These are phyloP conservation scores for Myrmophylax atrothorax DNA, from an alignment of 2,113 vertebrate genomes.

Conservation along the genomic window DNA sequence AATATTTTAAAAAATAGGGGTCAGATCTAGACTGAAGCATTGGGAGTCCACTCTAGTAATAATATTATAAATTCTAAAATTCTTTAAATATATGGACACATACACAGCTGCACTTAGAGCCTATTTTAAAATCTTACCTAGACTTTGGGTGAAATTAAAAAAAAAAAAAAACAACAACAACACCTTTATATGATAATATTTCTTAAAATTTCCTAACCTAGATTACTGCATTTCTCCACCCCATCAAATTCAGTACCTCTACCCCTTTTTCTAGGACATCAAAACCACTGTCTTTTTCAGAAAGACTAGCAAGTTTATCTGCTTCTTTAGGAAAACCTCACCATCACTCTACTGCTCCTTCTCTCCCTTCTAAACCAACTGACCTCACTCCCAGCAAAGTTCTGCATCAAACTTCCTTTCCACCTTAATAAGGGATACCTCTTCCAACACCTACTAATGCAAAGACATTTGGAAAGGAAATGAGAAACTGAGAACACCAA, in stretches of 20 bases:
- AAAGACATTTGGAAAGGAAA: not conserved
- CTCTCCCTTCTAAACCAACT: not conserved
- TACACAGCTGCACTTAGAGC: not conserved
- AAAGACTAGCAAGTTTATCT: not conserved
- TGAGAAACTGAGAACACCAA: not conserved
- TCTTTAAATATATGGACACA: not conserved
- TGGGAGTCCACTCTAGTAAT: not conserved
- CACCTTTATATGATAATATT: not conserved
- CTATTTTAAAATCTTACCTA: not conserved
- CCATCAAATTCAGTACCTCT: not conserved
- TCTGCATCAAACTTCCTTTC: not conserved
- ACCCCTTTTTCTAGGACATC: not conserved
- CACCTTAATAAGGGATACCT: not conserved
- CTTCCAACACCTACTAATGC: not conserved
- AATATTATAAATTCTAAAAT: not conserved
- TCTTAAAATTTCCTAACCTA: not conserved
- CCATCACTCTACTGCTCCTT: not conserved
- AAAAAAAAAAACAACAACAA: not conserved
- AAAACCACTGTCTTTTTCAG: not conserved
- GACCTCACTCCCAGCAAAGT: not conserved
- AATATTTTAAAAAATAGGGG: not conserved
- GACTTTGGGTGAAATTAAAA: not conserved
- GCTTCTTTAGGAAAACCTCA: not conserved
- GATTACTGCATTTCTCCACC: not conserved
- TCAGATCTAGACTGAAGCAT: not conserved